Evolutionary conservation across 2,888 invertebrate species (phyloP), one percentile per base, ranked within the genome.

Genomic region (Psylliodes chrysocephalus): DNA sequence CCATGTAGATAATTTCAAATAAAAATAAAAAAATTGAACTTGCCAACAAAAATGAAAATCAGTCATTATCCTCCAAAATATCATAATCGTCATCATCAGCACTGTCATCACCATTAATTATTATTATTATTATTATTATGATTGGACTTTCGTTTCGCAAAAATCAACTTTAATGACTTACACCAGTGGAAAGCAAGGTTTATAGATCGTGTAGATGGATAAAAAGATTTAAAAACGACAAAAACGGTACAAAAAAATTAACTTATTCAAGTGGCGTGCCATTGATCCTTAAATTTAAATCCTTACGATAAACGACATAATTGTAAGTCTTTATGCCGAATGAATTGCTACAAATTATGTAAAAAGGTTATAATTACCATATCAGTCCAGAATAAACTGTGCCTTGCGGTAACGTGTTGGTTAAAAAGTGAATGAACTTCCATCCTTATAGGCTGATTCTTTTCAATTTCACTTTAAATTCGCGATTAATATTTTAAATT

Each of bases 301-400:
- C 17, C 14, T 12, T 19, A 52, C 12, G 35, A 19, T 52, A 52
- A 52, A 35, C 52, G 12, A 38, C 22, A 10, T 35, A 35, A 35
- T 52, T 52, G 38, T 19, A 52, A 17, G 52, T 33, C 10, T 33
- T 30, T 55, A 25, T 30, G 30, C 17, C 22, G 18, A 57, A 47
- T 22, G 18, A 35, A 35, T 14, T 47, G 22, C 33, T 22, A 57
- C 30, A 46, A 57, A 57, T 57, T 57, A 47, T 57, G 38, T 57
- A 47, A 57, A 57, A 57, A 57, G 38, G 47, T 57, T 47, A 57
- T 57, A 57, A 47, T 57, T 57, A 57, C 35, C 47, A 57, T 57
- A 57, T 57, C 47, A 47, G 18, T 38, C 44, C 30, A 44, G 55
- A 33, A 18, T 35, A 33, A 56, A 56, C 28, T 33, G 30, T 33